phyloP scores from a whole-genome alignment of 1,140 invertebrate genomes.

The Diachasma alloeum region DNA sequence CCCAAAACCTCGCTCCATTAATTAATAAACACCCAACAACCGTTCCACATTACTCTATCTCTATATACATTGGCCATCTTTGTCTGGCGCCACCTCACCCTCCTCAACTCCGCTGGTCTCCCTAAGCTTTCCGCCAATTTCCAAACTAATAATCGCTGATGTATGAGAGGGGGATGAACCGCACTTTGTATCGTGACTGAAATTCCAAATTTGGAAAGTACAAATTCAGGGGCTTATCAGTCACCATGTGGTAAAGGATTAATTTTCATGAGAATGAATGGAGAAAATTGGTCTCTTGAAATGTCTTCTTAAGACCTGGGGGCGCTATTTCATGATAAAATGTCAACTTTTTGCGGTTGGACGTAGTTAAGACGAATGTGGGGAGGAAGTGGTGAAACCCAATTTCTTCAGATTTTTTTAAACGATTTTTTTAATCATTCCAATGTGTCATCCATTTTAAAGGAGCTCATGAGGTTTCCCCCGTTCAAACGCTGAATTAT shows the following conservation, averaged over 20 bases:
- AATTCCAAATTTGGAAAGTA: neutral
- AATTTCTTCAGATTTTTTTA: no score
- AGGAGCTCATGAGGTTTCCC: no score
- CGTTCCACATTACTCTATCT: neutral
- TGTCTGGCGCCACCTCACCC: neutral
- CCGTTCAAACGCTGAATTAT: no score
- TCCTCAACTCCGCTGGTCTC: neutral
- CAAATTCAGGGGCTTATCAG: neutral
- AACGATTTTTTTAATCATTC: no score
- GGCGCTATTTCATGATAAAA: neutral
- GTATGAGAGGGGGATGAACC: neutral
- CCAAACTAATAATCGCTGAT: conserved; percentile 27
- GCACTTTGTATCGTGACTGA: conserved; percentile 11
- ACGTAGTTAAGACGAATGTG: no score
- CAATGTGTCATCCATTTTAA: no score
- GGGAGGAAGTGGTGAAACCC: no score
- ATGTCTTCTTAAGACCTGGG: neutral
- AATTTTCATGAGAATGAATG: neutral
- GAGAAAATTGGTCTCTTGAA: neutral
- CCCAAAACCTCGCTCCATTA: conserved; percentile 31
- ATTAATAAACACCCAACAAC: conserved; percentile 39
- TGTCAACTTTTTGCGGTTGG: no score
- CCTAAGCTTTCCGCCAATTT: conserved; percentile 22
- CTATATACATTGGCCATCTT: conserved; percentile 9
- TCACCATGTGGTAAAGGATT: neutral